These are phyloP conservation scores for Parnassius mnemosyne DNA, from an alignment of 2,888 invertebrate genomes.

Conservation along the genomic window DNA sequence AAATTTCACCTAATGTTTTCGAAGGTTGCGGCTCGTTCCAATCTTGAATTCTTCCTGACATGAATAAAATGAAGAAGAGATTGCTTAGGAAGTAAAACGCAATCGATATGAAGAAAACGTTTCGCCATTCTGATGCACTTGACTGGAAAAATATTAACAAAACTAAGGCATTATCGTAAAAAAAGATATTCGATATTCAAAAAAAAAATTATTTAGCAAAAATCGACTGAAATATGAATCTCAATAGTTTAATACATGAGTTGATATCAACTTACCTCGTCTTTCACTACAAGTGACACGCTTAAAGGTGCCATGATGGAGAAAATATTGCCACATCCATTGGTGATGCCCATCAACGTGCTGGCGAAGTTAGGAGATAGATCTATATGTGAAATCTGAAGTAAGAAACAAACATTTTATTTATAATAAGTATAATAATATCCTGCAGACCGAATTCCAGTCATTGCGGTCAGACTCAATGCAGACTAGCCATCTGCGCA, in stretches of 20 bases:
- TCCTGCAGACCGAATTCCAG: no score
- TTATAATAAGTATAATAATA: no score
- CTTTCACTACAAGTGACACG: conserved; percentile 84
- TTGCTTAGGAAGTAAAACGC: conserved; percentile 81
- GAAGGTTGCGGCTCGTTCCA: conserved; percentile 78
- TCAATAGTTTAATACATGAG: no score
- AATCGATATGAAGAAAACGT: conserved; percentile 83
- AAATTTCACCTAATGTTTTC: conserved; percentile 27
- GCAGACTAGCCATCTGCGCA: no score
- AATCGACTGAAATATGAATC: no score
- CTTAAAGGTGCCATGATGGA: conserved; percentile 89
- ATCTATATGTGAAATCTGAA: conserved; percentile 89
- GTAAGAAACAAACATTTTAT: conserved; percentile 4
- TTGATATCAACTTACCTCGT: conserved; percentile 71
- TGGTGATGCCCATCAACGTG: conserved; percentile 91
- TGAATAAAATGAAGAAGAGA: conserved; percentile 81
- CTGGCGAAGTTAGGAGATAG: conserved; percentile 92
- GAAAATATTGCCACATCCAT: conserved; percentile 88
- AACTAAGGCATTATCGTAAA: neutral
- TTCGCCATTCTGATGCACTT: conserved; percentile 79
- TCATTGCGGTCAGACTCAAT: no score
- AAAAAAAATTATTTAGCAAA: no score
- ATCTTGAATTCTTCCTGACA: conserved; percentile 80
- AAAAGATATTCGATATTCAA: no score
- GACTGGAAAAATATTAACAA: conserved; percentile 57